Evolutionary conservation across 2,888 invertebrate genomes (phyloP).

Genomic region (Tenthredo livida): DNA sequence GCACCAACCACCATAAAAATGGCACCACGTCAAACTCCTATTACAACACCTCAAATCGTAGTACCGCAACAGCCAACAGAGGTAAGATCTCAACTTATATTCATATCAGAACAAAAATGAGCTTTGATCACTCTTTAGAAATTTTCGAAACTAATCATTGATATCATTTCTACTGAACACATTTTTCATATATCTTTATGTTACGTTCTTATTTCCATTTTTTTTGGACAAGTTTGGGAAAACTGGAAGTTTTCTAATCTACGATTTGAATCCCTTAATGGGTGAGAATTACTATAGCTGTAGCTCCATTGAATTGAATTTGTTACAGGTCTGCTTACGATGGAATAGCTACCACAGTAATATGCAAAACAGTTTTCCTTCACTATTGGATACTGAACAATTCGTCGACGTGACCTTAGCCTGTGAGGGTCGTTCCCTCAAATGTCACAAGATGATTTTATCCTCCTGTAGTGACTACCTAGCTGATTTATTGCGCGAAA

Average conservation of each 20-base stretch:
- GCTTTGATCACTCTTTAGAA: neutral
- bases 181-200: neutral
- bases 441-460: constrained; percentile 92
- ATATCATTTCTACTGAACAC: neutral
- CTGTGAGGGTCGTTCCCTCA: constrained; percentile 91
- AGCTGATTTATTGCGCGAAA: constrained; percentile 88
- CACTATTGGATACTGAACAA: constrained; percentile 87
- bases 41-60: constrained; percentile 64
- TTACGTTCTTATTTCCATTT: neutral
- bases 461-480: constrained; percentile 93
- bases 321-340: constrained; percentile 85
- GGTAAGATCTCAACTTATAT: constrained; percentile 58
- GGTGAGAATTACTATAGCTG: neutral
- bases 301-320: neutral
- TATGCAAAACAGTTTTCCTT: constrained; percentile 88
- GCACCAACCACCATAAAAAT: constrained; percentile 74
- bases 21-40: constrained; percentile 67
- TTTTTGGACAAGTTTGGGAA: neutral
- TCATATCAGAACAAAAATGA: neutral
- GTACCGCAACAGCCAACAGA: constrained; percentile 73
- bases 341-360: constrained; percentile 92
- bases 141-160: neutral
- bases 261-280: neutral
- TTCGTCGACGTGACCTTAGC: constrained; percentile 94
- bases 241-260: neutral